phyloP scores from a whole-genome alignment of 2,797 vertebrate genomes.

The Platyrinchus mystaceus region DNA sequence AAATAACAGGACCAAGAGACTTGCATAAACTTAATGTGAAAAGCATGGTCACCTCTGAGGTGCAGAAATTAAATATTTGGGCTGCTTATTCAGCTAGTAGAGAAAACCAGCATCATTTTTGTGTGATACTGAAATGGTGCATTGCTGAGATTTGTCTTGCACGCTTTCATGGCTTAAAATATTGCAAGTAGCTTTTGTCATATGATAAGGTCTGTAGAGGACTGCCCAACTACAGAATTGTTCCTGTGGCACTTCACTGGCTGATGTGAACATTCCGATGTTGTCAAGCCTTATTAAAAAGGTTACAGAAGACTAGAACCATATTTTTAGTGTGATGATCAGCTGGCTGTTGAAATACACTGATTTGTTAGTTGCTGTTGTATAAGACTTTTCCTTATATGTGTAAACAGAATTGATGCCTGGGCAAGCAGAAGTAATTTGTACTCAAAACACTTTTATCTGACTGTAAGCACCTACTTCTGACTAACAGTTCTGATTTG shows the following conservation, averaged over 20 bases:
- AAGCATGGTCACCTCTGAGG: neutral
- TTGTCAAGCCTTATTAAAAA: neutral
- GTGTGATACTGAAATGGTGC: neutral
- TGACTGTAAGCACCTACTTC: neutral
- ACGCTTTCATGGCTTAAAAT: neutral
- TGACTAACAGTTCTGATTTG: neutral
- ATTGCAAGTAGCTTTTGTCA: neutral
- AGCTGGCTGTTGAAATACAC: neutral
- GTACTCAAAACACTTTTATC: neutral
- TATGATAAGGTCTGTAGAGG: neutral
- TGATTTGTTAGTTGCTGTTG: neutral
- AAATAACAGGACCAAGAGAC: neutral
- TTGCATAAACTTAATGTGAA: neutral
- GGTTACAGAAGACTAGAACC: neutral
- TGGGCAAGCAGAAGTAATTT: neutral
- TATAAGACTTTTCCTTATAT: neutral
- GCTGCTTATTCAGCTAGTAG: neutral
- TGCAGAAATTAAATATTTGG: neutral
- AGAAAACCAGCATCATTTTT: neutral
- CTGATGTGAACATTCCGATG: neutral
- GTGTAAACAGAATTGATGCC: neutral
- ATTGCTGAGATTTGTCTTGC: neutral
- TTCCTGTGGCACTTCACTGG: neutral
- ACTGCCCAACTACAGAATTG: neutral
- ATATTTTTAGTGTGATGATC: neutral